These are phyloP conservation scores for Megalopta genalis DNA, from an alignment of 1,140 invertebrate genomes.

Conservation along the genomic window DNA sequence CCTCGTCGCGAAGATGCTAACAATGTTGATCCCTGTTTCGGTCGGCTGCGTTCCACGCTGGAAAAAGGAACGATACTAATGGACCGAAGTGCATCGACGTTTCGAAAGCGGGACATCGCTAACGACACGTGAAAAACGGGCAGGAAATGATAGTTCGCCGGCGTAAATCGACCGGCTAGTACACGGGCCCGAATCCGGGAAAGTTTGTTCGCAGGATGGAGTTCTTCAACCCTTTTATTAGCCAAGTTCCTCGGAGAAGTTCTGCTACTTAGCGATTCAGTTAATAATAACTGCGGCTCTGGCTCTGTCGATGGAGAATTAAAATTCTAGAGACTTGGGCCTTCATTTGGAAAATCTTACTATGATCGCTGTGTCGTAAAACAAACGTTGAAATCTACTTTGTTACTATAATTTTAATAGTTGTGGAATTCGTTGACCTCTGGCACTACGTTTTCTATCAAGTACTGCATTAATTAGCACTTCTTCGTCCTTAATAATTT, in stretches of 20 bases:
- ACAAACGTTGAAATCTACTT: neutral
- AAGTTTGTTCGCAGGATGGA: neutral
- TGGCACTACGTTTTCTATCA: too few relatives aligned
- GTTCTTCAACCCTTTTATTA: slow-evolving; percentile 6
- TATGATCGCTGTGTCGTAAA: neutral
- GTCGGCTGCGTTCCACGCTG: neutral
- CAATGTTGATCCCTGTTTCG: neutral
- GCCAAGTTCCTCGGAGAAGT: neutral
- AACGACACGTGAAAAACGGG: slow-evolving; percentile 42
- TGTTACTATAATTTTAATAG: too few relatives aligned
- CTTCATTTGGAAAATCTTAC: too few relatives aligned
- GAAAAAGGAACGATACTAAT: slow-evolving; percentile 28
- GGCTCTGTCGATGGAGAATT: too few relatives aligned
- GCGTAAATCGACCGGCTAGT: slow-evolving; percentile 22
- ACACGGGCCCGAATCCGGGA: neutral
- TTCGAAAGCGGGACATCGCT: slow-evolving; percentile 35
- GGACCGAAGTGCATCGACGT: neutral
- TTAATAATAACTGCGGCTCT: too few relatives aligned
- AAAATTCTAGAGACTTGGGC: too few relatives aligned
- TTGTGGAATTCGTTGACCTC: too few relatives aligned
- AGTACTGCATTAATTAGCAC: too few relatives aligned
- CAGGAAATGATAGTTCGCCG: slow-evolving; percentile 11
- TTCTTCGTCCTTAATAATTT: too few relatives aligned
- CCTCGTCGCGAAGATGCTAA: neutral
- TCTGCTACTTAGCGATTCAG: too few relatives aligned